These are phyloP conservation scores for Phyllotreta striolata DNA, from an alignment of 2,888 invertebrate genomes.

Conservation along the genomic window DNA sequence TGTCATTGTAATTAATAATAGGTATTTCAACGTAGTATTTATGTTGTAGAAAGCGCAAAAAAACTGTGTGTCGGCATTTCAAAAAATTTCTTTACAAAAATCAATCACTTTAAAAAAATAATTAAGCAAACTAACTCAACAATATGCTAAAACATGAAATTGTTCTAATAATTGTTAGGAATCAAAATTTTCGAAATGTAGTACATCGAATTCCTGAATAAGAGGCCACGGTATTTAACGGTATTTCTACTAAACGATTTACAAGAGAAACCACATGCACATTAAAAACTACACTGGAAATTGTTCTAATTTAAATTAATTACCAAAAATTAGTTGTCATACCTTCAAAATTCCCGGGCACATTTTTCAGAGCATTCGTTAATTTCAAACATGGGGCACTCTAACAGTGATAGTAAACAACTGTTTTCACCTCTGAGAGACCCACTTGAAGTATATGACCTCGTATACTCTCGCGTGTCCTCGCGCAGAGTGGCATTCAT, in stretches of 20 bases:
- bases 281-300: not conserved
- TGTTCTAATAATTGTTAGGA: slow-evolving; percentile 4
- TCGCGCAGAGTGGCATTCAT: slow-evolving; percentile 52
- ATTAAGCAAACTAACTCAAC: not conserved
- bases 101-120: no score
- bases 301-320: slow-evolving; percentile 7
- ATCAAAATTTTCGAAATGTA: slow-evolving; percentile 43
- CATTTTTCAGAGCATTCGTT: slow-evolving; percentile 52
- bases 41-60: slow-evolving; percentile 8
- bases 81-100: not conserved
- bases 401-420: slow-evolving; percentile 58
- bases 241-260: slow-evolving; percentile 40
- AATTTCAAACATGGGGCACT: slow-evolving; percentile 46
- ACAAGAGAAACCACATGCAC: slow-evolving; percentile 24
- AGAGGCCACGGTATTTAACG: slow-evolving; percentile 48
- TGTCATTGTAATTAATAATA: not conserved
- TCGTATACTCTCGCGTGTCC: slow-evolving; percentile 58
- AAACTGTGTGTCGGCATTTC: not conserved
- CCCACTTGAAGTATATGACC: slow-evolving; percentile 59
- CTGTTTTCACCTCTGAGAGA: slow-evolving; percentile 58
- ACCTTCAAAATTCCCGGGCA: slow-evolving; percentile 52
- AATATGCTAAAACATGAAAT: slow-evolving; percentile 2
- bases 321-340: slow-evolving; percentile 38
- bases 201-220: slow-evolving; percentile 43
- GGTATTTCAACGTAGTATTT: slow-evolving; percentile 1